Evolutionary conservation across 2,888 invertebrate species (phyloP).

Genomic region (Falcaria lacertinaria): DNA sequence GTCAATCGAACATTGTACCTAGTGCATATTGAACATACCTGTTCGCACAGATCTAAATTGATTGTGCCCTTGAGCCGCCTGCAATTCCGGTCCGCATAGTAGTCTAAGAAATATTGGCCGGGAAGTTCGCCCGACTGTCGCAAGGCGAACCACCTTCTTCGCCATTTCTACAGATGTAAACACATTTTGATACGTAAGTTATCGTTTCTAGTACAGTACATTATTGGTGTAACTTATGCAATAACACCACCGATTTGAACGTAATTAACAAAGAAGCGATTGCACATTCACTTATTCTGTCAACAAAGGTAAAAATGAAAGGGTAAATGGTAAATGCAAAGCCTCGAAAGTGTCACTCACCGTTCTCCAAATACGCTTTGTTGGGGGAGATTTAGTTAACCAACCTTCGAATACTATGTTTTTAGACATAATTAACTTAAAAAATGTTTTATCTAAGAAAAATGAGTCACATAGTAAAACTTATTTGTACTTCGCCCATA

Average conservation of each 20-base stretch:
- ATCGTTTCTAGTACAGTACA: neutral
- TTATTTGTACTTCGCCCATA: conserved; percentile 27
- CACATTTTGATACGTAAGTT: conserved; percentile 7
- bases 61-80: conserved; percentile 93
- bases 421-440: conserved; percentile 59
- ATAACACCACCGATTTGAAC: conserved; percentile 2
- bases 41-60: conserved; percentile 97
- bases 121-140: conserved; percentile 95
- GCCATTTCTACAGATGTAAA: conserved; percentile 88
- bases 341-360: conserved; percentile 81
- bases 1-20: neutral
- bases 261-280: conserved; percentile 16
- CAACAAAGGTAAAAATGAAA: conserved; percentile 55
- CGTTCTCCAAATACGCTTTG: conserved; percentile 94
- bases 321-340: conserved; percentile 3
- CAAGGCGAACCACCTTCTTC: conserved; percentile 95
- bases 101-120: conserved; percentile 95
- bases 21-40: conserved; percentile 80
- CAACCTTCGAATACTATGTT: conserved; percentile 94
- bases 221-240: no score
- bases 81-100: conserved; percentile 93
- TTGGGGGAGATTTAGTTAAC: conserved; percentile 97
- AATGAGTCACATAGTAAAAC: conserved; percentile 44
- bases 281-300: conserved; percentile 36
- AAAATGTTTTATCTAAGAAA: conserved; percentile 20